Conservation (phyloP, 1,140 invertebrate genomes). For the Aphis craccivora region DNA sequence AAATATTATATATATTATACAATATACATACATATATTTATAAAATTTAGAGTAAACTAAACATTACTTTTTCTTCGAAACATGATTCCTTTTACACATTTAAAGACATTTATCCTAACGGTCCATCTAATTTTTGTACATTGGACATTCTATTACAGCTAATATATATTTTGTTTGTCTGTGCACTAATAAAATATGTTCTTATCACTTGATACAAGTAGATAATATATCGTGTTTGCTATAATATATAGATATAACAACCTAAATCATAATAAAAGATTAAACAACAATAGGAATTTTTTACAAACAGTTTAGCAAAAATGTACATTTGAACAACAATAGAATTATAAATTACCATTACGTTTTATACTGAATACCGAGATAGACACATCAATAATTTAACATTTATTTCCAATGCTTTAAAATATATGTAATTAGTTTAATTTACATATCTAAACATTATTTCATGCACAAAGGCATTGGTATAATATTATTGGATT, state of each 20-base stretch:
- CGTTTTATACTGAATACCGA: too few relatives aligned
- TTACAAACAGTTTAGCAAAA: background rate
- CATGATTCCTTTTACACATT: background rate
- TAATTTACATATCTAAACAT: too few relatives aligned
- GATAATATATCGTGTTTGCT: background rate
- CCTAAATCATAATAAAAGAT: background rate
- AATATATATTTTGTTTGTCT: background rate
- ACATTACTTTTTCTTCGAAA: background rate
- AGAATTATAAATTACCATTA: too few relatives aligned
- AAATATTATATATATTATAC: too few relatives aligned
- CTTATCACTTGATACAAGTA: background rate
- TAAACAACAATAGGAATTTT: background rate
- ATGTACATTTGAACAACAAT: background rate
- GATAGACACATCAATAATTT: too few relatives aligned
- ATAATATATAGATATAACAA: background rate
- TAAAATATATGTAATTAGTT: background rate
- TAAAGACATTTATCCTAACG: background rate
- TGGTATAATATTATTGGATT: background rate
- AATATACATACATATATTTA: background rate
- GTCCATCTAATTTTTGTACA: background rate
- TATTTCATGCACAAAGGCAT: too few relatives aligned
- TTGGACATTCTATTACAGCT: too few relatives aligned
- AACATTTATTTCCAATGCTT: background rate
- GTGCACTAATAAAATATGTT: background rate
- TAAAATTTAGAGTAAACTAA: background rate